phyloP scores from a whole-genome alignment of 2,888 invertebrate species.

The Drosophila niveifrons region DNA sequence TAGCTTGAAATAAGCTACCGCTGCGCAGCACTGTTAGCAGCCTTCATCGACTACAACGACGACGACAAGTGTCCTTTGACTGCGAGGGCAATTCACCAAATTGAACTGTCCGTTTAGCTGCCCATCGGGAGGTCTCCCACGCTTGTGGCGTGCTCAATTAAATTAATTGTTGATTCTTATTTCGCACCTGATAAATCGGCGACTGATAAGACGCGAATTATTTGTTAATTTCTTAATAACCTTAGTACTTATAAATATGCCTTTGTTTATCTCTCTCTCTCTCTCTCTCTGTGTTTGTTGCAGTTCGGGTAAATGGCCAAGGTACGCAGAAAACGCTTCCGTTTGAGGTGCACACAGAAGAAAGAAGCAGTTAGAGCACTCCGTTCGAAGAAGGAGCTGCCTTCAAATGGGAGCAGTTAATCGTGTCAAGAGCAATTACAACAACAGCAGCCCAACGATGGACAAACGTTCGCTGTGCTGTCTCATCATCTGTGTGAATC shows the following conservation, averaged over 20 bases:
- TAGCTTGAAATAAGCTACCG: conserved; percentile 24
- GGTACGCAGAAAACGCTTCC: conserved; percentile 73
- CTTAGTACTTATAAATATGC: conserved; percentile 3
- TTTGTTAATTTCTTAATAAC: conserved; percentile 29
- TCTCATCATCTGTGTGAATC: conserved; percentile 83
- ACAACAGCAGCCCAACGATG: conserved; percentile 73
- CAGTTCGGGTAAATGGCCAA: conserved; percentile 73
- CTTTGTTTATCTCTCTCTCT: neutral
- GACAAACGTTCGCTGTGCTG: conserved; percentile 84
- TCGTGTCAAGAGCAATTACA: conserved; percentile 20
- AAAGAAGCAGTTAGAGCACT: conserved; percentile 28
- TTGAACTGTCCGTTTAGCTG: conserved; percentile 28
- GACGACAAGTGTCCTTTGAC: neutral
- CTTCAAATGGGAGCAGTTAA: conserved; percentile 46
- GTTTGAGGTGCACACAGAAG: conserved; percentile 61
- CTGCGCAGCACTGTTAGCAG: conserved; percentile 23
- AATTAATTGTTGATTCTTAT: conserved; percentile 46
- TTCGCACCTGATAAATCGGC: conserved; percentile 46
- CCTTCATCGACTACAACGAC: conserved; percentile 7
- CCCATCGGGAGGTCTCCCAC: neutral
- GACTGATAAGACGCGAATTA: conserved; percentile 18
- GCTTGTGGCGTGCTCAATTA: conserved; percentile 42
- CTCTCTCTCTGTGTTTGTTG: too few relatives aligned
- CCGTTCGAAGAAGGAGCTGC: conserved; percentile 24
- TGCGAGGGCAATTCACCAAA: conserved; percentile 15